These are phyloP conservation scores for Enteromius argenteus DNA, from an alignment of 2,797 vertebrate species.

Conservation along the genomic window DNA sequence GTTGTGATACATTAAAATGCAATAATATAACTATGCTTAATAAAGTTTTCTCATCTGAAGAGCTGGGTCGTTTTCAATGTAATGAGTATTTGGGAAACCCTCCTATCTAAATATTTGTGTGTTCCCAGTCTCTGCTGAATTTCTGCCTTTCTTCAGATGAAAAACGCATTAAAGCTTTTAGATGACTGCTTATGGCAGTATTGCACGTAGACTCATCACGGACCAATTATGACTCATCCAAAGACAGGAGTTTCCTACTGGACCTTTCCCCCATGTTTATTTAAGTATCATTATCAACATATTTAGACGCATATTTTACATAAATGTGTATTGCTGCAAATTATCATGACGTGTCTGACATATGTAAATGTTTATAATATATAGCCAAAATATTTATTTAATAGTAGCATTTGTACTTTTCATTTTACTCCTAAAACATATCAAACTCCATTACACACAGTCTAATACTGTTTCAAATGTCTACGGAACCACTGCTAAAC, in stretches of 20 bases:
- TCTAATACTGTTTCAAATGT: slow-evolving; percentile 10
- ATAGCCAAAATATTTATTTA: neutral
- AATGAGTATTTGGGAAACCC: neutral
- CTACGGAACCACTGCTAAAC: neutral
- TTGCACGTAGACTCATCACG: slow-evolving; percentile 19
- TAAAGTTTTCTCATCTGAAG: neutral
- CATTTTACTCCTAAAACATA: neutral
- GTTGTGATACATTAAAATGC: neutral
- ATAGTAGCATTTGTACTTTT: neutral
- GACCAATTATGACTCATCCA: slow-evolving; percentile 51
- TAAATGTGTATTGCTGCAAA: slow-evolving; percentile 6
- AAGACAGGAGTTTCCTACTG: slow-evolving; percentile 31
- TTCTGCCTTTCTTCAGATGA: neutral
- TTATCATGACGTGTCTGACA: neutral
- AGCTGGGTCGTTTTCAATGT: neutral
- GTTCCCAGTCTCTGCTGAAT: neutral
- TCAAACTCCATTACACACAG: neutral
- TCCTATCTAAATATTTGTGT: neutral
- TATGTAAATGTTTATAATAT: neutral
- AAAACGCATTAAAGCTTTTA: neutral
- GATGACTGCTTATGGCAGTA: neutral
- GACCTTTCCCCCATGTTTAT: neutral
- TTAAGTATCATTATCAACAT: slow-evolving; percentile 10
- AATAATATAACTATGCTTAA: too few relatives aligned
- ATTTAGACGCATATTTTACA: slow-evolving; percentile 10